phyloP scores from a whole-genome alignment of 1,140 invertebrate species.

The Batillaria attramentaria region DNA sequence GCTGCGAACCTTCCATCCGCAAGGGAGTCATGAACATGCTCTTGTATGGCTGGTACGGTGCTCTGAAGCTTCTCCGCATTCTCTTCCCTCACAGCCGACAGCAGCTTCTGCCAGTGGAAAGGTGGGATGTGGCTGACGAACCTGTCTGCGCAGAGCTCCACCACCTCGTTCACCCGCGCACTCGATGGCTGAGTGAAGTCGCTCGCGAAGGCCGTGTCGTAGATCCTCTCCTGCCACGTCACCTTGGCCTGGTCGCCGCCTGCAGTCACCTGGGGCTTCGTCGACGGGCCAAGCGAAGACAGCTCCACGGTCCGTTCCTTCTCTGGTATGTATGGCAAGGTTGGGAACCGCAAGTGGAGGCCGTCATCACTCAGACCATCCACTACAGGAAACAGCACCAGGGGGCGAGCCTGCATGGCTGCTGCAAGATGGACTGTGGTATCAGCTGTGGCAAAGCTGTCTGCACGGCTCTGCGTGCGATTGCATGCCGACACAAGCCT shows the following conservation, averaged over 20 bases:
- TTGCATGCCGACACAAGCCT: constrained; percentile 7
- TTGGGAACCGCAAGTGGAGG: constrained; percentile 49
- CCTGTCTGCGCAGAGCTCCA: constrained; percentile 57
- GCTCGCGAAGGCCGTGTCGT: constrained; percentile 41
- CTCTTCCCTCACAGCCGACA: constrained; percentile 55
- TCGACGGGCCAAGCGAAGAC: constrained; percentile 36
- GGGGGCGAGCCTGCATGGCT: constrained; percentile 47
- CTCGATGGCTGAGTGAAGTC: neutral
- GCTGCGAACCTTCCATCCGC: constrained; percentile 35
- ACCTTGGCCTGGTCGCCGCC: constrained; percentile 42
- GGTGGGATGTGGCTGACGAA: constrained; percentile 59
- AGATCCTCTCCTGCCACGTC: constrained; percentile 58
- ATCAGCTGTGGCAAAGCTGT: constrained; percentile 33
- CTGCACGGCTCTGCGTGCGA: constrained; percentile 8
- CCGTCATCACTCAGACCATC: constrained; percentile 47
- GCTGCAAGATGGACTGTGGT: constrained; percentile 40
- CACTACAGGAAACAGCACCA: constrained; percentile 48
- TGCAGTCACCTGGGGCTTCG: constrained; percentile 27
- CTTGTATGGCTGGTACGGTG: constrained; percentile 40
- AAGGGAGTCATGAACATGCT: constrained; percentile 41
- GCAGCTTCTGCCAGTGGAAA: constrained; percentile 62
- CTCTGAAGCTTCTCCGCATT: constrained; percentile 48
- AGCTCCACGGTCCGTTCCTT: constrained; percentile 36
- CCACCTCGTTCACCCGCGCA: constrained; percentile 4
- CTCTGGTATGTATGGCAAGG: constrained; percentile 32